Conservation (phyloP, 2,113 vertebrate species). For the Sula dactylatra region DNA sequence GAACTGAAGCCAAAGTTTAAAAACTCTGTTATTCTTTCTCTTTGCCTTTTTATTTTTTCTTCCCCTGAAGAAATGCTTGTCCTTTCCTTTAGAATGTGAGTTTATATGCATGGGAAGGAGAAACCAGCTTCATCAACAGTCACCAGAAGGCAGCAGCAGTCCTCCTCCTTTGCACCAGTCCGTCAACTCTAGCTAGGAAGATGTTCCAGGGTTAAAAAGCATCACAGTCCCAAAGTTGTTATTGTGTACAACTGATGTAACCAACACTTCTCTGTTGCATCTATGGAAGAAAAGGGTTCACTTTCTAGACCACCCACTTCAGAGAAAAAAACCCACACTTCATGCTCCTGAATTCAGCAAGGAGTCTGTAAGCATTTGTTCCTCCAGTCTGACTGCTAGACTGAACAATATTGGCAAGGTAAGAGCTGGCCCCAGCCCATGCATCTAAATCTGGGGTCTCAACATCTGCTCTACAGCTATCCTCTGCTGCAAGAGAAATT, state of each 20-base stretch:
- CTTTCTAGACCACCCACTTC: background rate
- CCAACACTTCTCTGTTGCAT: background rate
- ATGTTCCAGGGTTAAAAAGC: background rate
- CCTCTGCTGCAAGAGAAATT: background rate
- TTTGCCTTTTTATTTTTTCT: background rate
- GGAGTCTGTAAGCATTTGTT: background rate
- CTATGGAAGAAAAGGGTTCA: background rate
- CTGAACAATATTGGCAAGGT: background rate
- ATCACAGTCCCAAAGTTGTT: background rate
- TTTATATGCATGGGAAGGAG: background rate
- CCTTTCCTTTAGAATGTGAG: background rate
- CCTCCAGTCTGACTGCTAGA: background rate
- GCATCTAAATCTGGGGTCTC: background rate
- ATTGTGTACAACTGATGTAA: background rate
- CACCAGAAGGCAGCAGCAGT: background rate
- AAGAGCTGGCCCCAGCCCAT: background rate
- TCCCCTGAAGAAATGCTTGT: background rate
- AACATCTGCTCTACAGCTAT: background rate
- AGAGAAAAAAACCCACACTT: background rate
- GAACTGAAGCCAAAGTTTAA: background rate
- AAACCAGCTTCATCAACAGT: background rate
- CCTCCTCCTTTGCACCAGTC: background rate
- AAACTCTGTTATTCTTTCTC: background rate
- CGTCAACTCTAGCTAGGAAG: background rate
- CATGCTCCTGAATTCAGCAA: background rate